A percentile compares a stretch with the other conserved stretches of the same genome.
Conservation (phyloP, 2,888 invertebrate species). For the Celastrina argiolus region DNA sequence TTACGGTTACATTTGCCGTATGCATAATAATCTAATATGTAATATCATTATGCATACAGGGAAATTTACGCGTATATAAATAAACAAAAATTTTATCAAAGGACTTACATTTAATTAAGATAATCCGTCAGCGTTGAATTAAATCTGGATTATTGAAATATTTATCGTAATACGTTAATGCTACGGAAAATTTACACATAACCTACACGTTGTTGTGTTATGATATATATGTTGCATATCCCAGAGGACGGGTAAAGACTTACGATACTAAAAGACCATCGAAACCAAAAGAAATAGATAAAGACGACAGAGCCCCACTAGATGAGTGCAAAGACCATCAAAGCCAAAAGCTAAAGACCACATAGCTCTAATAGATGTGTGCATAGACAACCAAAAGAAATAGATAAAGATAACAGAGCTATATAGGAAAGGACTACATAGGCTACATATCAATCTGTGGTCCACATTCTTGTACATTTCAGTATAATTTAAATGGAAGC, state of each 20-base stretch:
- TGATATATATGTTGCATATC: too few species aligned
- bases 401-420: not conserved
- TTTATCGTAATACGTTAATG: conserved; percentile 2
- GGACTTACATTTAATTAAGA: not conserved
- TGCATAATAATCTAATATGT: too few species aligned
- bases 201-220: not conserved
- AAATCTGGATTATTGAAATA: not conserved
- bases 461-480: not conserved
- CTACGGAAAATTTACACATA: not conserved
- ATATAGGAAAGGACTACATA: not conserved
- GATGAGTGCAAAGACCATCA: not conserved
- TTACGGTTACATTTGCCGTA: too few species aligned
- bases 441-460: too few species aligned
- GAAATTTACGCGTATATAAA: not conserved
- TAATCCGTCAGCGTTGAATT: not conserved
- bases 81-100: not conserved
- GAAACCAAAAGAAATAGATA: too few species aligned
- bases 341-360: not conserved
- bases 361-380: not conserved
- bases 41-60: too few species aligned
- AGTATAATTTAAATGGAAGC: not conserved
- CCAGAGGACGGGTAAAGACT: too few species aligned
- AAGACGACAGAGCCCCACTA: too few species aligned
- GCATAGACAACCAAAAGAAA: not conserved
- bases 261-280: too few species aligned